Evolutionary conservation across 1,140 invertebrate species (phyloP), one percentile per base, ranked within the genome.

Genomic region (Helicorthomorpha holstii): DNA sequence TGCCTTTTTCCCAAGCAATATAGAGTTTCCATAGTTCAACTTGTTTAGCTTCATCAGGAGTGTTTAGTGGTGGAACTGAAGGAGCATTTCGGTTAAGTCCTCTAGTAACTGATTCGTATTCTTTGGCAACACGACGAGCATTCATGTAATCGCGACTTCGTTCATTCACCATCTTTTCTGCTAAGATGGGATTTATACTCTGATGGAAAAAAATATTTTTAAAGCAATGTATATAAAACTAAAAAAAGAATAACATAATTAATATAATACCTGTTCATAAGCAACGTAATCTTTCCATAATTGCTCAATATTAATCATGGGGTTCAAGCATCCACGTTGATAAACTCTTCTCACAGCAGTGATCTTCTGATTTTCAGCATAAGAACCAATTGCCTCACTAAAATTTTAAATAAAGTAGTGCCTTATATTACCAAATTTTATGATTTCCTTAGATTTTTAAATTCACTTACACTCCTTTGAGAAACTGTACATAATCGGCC

Each of bases 11-110:
- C 86, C 93, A 99, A 2, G 79, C 72, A 54, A 99, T 97, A 63
- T 97, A 98, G 62, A 96, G 96, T 67, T 96, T 96, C 95, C 96
- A 99, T n/a, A 97, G 64, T 61, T 97, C 92, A 48, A 96, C 88
- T 86, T 93, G 92, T 73, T 91, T 92, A 48, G 83, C 72, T 73
- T 98, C 91, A 67, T 98, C 91, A 2, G 84, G 78, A 55, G 81
- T 80, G 41, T 88, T 83, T 23, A 82, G 86, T 0, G 94, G 93
- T 29, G 94, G 94, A 1, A 94, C 79, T 47, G 91, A 92, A 0
- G 93, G 92, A 55, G 86, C 79, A 69, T 91, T 93, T 50, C 91
- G 75, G 66, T 98, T 98, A 0, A 98, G 69, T 1, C 93, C 94
- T 62, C 93, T 75, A 0, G 93, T 97, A 25, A 92, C 81, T 0